Evolutionary conservation across 1,140 invertebrate species (phyloP), one percentile per base, ranked within the genome.

Genomic region (Geopemphigus sp.): DNA sequence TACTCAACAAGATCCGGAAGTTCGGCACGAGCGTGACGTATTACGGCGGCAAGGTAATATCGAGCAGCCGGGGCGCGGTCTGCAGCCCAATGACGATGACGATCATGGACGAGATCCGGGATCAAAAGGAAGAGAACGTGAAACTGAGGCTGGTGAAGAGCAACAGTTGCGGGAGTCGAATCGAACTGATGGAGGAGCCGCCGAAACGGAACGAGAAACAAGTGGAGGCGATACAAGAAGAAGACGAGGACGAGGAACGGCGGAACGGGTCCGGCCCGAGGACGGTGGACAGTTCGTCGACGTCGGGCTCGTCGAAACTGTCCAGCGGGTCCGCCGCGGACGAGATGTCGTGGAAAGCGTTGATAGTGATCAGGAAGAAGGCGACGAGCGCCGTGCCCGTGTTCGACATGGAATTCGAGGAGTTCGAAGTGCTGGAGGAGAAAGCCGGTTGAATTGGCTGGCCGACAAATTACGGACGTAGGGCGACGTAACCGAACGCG

Each of bases 11-110:
- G 86, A 94, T 95, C 82, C 88, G 93, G 63, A 93, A 94, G 83
- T 93, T 90, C 83, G 94, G 93, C 8, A 94, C 93, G 0, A 92
- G 92, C 8, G 89, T 95, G 1, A 95, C 93, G 6, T 95, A 95
- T 84, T 95, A 94, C 82, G 93, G 94, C 0, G 93, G 93, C 4
- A 90, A 92, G 84, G 91, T 95, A 17, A 87, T 94, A 11, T 81
- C 84, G 12, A 90, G 92, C 82, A 90, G 88, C 19, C 89, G 89
- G 84, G 89, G 89, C 1, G 89, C 90, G 12, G 85, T 89, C 17
- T 88, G 90, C 57, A 90, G 88, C 81, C 90, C 89, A 12, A 88
- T 89, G 85, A 88, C 88, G 12, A 86, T 86, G 68, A 88, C 89
- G 4, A 91, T 90, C 80, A 90, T 90, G 87, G 88, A 90, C 80